These are phyloP conservation scores for Andrena praecox DNA, from an alignment of 2,888 invertebrate genomes.

Conservation along the genomic window DNA sequence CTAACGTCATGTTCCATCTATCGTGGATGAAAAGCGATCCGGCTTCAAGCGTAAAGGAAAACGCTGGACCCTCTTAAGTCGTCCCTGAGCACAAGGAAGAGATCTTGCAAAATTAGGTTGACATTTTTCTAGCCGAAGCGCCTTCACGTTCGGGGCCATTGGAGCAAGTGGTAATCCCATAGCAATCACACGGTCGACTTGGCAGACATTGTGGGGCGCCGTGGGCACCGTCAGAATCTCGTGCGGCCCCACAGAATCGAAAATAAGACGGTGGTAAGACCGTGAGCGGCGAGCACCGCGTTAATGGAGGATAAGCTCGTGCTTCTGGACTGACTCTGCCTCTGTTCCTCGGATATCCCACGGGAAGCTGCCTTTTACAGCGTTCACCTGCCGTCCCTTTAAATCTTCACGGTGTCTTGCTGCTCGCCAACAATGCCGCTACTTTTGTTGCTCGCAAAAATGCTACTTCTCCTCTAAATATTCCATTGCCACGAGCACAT, in stretches of 20 bases:
- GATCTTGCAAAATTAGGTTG: conserved; percentile 83
- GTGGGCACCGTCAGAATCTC: conserved; percentile 62
- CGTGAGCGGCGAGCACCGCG: conserved; percentile 72
- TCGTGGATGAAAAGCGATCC: conserved; percentile 25
- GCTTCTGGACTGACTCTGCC: conserved; percentile 76
- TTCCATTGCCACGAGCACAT: background rate
- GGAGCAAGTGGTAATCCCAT: conserved; percentile 78
- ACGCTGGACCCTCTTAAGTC: conserved; percentile 46
- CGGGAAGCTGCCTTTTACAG: conserved; percentile 44
- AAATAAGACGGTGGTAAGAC: conserved; percentile 72
- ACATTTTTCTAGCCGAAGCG: conserved; percentile 77
- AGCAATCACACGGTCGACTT: conserved; percentile 81
- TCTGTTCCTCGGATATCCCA: conserved; percentile 40
- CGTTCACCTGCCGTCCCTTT: conserved; percentile 52
- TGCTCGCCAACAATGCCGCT: background rate
- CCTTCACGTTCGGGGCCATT: conserved; percentile 66
- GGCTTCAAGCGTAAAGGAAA: conserved; percentile 17
- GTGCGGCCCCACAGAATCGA: conserved; percentile 71
- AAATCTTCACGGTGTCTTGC: conserved; percentile 2
- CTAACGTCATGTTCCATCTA: background rate
- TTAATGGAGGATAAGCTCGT: conserved; percentile 83
- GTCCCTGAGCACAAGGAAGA: conserved; percentile 45
- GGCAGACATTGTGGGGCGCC: conserved; percentile 71
- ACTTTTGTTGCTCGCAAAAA: background rate
- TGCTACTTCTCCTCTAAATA: background rate